Base-by-base conservation (phyloP, 2,797 vertebrate species). In the Mallotus villosus region DNA sequence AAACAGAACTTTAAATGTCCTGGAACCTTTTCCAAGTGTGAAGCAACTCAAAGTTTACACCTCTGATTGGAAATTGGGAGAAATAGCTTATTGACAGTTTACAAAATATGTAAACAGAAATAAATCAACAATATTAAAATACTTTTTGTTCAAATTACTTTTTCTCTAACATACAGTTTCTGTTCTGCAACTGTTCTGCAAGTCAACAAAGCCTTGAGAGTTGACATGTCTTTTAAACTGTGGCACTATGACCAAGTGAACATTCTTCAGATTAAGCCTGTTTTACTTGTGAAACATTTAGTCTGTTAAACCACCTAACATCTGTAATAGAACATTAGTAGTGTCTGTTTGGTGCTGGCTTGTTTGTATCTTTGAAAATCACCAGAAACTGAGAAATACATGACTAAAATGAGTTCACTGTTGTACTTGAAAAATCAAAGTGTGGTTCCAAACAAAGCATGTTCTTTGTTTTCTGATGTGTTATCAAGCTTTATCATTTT, bases 401-500 rank as follows among this genome's bases (percentile, higher is more conserved):
- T 65, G 24, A 41, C 49, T n/a, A 57, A n/a, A 46, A 14, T 76
- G 61, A 84, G 74, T 81, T 76, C 81, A 82, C 68, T 49, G 9
- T 77, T 82, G 1, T 72, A 75, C 69, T 81, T 90, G 78, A 81
- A 88, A 91, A 84, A 91, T 89, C 85, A 86, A 41, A 16, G 41
- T 21, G 72, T 57, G 80, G 79, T 88, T 92, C 88, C 89, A 92
- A 91, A 89, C 82, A 86, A 91, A 91, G 85, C 84, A 87, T 65
- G 71, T 76, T 81, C 58, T 27, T 81, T 83, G 79, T 86, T 83
- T 82, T 85, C n/a, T 82, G 74, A 80, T 84, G 78, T 73, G 57
- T n/a, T 73, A 79, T 83, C 74, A 16, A 78, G 84, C 78, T 70
- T 80, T 74, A 83, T 80, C 51, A 72, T 71, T 74, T 82, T 68